Conservation (phyloP, 2,888 invertebrate species). For the Lydus trimaculatus region DNA sequence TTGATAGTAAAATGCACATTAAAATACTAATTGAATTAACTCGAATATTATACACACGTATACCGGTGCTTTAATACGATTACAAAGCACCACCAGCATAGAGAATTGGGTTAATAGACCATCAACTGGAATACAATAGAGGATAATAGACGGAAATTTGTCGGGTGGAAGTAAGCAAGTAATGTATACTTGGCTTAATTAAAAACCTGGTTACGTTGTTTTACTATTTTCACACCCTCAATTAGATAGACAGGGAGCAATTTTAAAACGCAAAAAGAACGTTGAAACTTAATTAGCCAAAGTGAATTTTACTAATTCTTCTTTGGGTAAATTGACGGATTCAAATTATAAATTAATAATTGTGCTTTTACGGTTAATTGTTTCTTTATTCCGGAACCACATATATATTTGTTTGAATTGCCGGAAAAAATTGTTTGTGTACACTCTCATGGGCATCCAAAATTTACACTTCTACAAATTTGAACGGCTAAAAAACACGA, state of each 20-base stretch:
- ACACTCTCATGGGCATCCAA: neutral
- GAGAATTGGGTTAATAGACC: conserved; percentile 24
- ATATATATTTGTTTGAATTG: neutral
- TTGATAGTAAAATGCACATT: neutral
- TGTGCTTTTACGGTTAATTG: neutral
- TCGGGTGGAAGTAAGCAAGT: conserved; percentile 2
- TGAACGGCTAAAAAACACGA: neutral
- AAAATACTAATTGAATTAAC: conserved; percentile 19
- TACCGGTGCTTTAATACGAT: conserved; percentile 19
- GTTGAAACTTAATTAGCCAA: neutral
- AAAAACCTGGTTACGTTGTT: conserved; percentile 3
- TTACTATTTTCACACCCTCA: neutral
- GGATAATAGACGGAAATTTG: conserved; percentile 10
- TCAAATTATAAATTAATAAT: neutral
- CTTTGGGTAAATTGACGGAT: neutral
- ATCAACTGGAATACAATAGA: conserved; percentile 9
- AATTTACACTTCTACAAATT: neutral
- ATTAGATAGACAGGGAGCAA: neutral
- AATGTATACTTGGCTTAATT: conserved; percentile 7
- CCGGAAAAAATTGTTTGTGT: neutral
- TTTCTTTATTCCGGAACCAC: neutral
- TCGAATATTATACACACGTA: conserved; percentile 15
- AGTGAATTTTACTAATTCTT: neutral
- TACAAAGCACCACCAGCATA: conserved; percentile 17
- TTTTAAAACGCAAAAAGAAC: neutral